Base-by-base conservation (phyloP, 2,113 vertebrate species). In the Eolophus roseicapilla region DNA sequence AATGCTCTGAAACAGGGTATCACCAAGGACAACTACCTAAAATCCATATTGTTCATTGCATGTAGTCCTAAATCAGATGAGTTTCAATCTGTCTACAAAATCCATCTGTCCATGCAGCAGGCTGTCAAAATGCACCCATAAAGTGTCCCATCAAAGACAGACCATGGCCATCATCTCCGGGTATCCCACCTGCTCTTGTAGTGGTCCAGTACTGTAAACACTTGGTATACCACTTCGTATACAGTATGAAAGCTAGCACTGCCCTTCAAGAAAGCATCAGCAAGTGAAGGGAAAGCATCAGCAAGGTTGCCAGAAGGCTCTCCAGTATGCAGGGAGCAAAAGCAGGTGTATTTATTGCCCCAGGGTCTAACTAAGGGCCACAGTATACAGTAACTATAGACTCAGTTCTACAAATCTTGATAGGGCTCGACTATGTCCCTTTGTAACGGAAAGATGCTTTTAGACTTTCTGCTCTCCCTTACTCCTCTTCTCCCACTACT, bases 401-500 rank as follows among this genome's bases (percentile, higher is more conserved):
- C 16, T 33, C 50, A 29, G 27, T 35, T 63, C 57, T 68, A 76
- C 60, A 65, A 53, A 46, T 39, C 43, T 86, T 55, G 17, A 63
- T 10, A 73, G n/a, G 24, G 35, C 21, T 81, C 5, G 0, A 13
- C 44, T 31, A 41, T 0, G 4, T 35, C 14, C 33, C 25, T 16
- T 70, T 47, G 55, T 43, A 63, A 41, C 4, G 7, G 43, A 78
- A 78, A 17, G 47, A 19, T 0, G 0, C 29, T 64, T 53, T 31
- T 7, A 55, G 60, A 18, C 20, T 12, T 74, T 41, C 70, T 55
- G 9, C 50, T 43, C 27, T 81, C 37, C 44, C 50, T 83, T 31
- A 50, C 37, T 8, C 4, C 23, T 23, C 14, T 68, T 57, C 29
- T 70, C 41, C 27, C 17, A 85, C 2, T 1, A n/a, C 2, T n/a